Conservation (phyloP, 2,888 invertebrate species). For the Ditula angustiorana region DNA sequence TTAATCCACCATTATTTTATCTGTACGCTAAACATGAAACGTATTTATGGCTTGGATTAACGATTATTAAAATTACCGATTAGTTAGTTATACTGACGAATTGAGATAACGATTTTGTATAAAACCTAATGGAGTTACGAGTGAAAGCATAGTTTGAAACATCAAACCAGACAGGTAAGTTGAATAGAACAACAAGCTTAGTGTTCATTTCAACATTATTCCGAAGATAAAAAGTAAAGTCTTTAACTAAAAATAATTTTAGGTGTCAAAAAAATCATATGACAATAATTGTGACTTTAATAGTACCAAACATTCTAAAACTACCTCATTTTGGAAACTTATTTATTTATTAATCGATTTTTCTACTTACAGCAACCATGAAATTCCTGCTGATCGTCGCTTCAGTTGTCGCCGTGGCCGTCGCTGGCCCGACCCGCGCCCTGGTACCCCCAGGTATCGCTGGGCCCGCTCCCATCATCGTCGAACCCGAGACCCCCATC, state of each 20-base stretch:
- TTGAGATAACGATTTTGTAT: constrained; percentile 21
- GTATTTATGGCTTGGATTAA: constrained; percentile 9
- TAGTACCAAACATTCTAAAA: too few relatives aligned
- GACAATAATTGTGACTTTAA: too few relatives aligned
- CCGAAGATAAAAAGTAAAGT: neutral
- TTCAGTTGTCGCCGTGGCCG: constrained; percentile 53
- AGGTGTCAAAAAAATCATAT: too few relatives aligned
- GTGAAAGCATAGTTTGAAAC: constrained; percentile 32
- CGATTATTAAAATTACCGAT: constrained; percentile 6
- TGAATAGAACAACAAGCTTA: neutral
- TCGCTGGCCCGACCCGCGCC: constrained; percentile 52
- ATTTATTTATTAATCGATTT: neutral
- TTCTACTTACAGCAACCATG: constrained; percentile 45
- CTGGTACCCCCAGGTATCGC: constrained; percentile 44
- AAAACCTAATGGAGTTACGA: neutral
- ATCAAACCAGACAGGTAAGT: constrained; percentile 36
- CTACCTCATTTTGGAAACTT: neutral
- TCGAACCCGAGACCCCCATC: constrained; percentile 34
- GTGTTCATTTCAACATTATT: neutral
- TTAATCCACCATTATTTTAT: constrained; percentile 14
- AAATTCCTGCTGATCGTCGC: constrained; percentile 55
- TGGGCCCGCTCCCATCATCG: constrained; percentile 42
- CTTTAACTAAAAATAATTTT: too few relatives aligned
- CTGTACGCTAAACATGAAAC: neutral
- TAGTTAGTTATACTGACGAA: neutral